Evolutionary conservation across 2,888 invertebrate genomes (phyloP).

Genomic region (Muscina levida): DNA sequence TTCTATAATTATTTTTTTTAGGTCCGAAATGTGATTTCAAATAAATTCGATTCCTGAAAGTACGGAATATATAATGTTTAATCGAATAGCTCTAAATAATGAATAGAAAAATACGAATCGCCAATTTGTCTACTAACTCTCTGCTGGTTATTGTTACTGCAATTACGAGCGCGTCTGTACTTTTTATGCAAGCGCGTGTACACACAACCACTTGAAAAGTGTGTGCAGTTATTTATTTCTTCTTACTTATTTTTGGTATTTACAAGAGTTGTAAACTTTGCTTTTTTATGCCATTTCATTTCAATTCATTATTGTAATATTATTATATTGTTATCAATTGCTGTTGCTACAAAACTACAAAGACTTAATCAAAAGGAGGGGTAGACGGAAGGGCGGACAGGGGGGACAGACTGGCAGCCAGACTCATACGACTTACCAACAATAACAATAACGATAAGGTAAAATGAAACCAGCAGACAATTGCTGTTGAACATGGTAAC

Average conservation of each 20-base stretch:
- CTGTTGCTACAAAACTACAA: background rate
- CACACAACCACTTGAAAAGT: conserved; percentile 15
- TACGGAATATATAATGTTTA: too few species aligned
- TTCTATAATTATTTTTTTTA: too few species aligned
- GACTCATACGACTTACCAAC: conserved; percentile 45
- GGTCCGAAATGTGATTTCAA: too few species aligned
- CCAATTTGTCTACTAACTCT: too few species aligned
- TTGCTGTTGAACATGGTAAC: conserved; percentile 63
- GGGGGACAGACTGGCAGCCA: conserved; percentile 43
- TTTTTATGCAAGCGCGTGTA: background rate
- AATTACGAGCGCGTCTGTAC: conserved; percentile 1
- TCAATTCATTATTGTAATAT: background rate
- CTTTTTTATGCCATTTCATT: conserved; percentile 45
- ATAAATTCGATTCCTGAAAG: too few species aligned
- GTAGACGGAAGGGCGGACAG: conserved; percentile 12
- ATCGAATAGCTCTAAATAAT: too few species aligned
- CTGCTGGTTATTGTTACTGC: too few species aligned
- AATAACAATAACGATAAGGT: conserved; percentile 8
- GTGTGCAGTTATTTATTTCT: conserved; percentile 9
- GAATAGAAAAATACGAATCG: too few species aligned
- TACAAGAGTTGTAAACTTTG: conserved; percentile 32
- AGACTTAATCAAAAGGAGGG: background rate
- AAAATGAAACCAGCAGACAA: conserved; percentile 40
- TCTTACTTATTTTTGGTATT: conserved; percentile 14
- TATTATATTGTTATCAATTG: conserved; percentile 11